A percentile compares a stretch with the other conserved stretches of the same genome.
Conservation (phyloP, 2,113 vertebrate genomes). For the Morone saxatilis region DNA sequence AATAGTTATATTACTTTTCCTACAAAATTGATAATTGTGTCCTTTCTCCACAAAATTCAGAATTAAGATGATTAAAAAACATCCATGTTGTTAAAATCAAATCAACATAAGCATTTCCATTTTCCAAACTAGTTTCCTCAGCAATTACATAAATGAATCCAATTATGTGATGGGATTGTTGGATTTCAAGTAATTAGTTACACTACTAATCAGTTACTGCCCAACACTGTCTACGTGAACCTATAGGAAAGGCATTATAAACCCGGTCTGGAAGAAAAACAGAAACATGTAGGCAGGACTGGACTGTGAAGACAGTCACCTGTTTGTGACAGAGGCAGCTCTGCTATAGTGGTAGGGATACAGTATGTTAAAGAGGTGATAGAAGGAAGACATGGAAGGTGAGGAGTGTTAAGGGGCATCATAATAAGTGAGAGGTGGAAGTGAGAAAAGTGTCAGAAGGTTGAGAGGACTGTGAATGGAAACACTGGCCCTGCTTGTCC, state of each 20-base stretch:
- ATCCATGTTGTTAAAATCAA: too few relatives aligned
- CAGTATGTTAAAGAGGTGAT: constrained; percentile 52
- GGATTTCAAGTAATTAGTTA: too few relatives aligned
- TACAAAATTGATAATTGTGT: too few relatives aligned
- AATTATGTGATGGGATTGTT: too few relatives aligned
- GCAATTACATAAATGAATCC: too few relatives aligned
- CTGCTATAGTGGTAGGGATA: background rate
- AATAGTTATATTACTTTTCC: too few relatives aligned
- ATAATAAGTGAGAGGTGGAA: constrained; percentile 71
- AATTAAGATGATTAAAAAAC: too few relatives aligned
- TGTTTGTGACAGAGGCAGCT: constrained; percentile 41
- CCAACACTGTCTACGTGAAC: background rate
- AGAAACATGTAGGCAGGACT: constrained; percentile 12
- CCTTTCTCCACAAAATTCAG: too few relatives aligned
- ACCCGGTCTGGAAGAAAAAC: background rate
- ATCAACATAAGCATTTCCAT: too few relatives aligned
- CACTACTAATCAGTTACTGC: too few relatives aligned
- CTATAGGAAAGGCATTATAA: background rate
- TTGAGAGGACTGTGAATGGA: constrained; percentile 69
- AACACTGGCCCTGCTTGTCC: constrained; percentile 67
- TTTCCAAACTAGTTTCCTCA: too few relatives aligned
- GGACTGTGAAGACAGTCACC: constrained; percentile 6
- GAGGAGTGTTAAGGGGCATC: constrained; percentile 49
- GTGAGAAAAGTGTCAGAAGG: constrained; percentile 54
- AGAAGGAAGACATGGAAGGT: constrained; percentile 48